Conservation (phyloP, 2,888 invertebrate genomes). For the Esperia sulphurella region DNA sequence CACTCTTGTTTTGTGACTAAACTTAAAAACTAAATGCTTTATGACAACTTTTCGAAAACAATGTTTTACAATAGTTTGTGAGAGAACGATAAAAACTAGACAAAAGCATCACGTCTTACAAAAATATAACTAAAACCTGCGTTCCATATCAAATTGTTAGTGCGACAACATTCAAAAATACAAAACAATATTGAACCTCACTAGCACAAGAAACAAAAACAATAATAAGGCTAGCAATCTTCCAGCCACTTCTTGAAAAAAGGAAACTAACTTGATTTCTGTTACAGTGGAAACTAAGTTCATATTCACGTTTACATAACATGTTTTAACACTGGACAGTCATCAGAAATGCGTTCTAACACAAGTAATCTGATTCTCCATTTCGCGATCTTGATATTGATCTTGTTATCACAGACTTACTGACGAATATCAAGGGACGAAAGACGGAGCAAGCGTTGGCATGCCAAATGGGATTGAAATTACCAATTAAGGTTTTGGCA, state of each 20-base stretch:
- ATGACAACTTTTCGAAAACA: slow-evolving; percentile 42
- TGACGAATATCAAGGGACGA: too few species aligned
- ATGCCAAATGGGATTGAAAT: too few species aligned
- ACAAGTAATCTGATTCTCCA: not conserved
- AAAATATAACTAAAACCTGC: slow-evolving; percentile 21
- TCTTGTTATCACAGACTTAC: too few species aligned
- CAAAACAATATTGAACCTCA: slow-evolving; percentile 2
- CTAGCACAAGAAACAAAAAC: slow-evolving; percentile 15
- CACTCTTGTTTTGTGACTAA: slow-evolving; percentile 35
- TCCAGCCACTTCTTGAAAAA: slow-evolving; percentile 11
- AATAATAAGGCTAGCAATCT: slow-evolving; percentile 13
- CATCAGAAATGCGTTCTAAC: slow-evolving; percentile 28
- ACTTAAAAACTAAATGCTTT: slow-evolving; percentile 55
- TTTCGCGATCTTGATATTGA: not conserved
- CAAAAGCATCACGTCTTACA: slow-evolving; percentile 24
- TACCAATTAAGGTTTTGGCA: too few species aligned
- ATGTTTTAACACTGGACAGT: not conserved
- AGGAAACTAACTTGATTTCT: slow-evolving; percentile 27
- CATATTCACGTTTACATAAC: not conserved
- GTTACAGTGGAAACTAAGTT: slow-evolving; percentile 1
- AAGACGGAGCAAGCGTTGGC: too few species aligned
- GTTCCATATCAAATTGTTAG: slow-evolving; percentile 19
- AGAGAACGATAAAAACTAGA: not conserved
- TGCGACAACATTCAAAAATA: slow-evolving; percentile 15
- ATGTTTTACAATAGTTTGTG: slow-evolving; percentile 6